Evolutionary conservation across 1,140 invertebrate genomes (phyloP).

Genomic region (Apis cerana): DNA sequence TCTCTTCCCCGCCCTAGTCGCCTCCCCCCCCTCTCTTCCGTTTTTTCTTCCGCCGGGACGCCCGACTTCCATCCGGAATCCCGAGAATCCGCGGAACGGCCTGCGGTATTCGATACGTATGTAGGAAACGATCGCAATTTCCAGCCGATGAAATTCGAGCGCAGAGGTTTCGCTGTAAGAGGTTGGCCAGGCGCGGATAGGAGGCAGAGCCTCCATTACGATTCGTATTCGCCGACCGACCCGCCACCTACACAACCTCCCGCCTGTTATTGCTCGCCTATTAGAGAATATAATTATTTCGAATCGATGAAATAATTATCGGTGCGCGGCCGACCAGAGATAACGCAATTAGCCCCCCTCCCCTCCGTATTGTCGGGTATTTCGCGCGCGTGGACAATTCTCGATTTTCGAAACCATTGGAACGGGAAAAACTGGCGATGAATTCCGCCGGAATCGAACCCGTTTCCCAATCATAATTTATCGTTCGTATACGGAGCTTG

Average conservation of each 20-base stretch:
- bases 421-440: not conserved
- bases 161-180: constrained; percentile 28
- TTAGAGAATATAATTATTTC: constrained; percentile 61
- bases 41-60: not conserved
- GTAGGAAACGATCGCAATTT: constrained; percentile 63
- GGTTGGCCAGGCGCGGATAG: not conserved
- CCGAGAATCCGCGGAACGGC: constrained; percentile 53
- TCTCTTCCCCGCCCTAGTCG: not conserved
- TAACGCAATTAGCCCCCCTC: constrained; percentile 62
- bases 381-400: constrained; percentile 30
- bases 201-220: constrained; percentile 6
- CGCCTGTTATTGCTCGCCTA: constrained; percentile 46
- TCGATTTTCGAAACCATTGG: constrained; percentile 37
- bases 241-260: no score
- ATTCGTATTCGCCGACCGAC: constrained; percentile 27
- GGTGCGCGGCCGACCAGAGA: constrained; percentile 44
- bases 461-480: no score
- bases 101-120: constrained; percentile 55
- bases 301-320: constrained; percentile 66
- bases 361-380: constrained; percentile 56
- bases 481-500: no score
- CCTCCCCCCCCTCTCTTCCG: not conserved
- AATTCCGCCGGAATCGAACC: no score
- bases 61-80: constrained; percentile 37
- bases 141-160: constrained; percentile 55